Evolutionary conservation across 2,113 vertebrate genomes (phyloP).

Genomic region (Sciurus niger): DNA sequence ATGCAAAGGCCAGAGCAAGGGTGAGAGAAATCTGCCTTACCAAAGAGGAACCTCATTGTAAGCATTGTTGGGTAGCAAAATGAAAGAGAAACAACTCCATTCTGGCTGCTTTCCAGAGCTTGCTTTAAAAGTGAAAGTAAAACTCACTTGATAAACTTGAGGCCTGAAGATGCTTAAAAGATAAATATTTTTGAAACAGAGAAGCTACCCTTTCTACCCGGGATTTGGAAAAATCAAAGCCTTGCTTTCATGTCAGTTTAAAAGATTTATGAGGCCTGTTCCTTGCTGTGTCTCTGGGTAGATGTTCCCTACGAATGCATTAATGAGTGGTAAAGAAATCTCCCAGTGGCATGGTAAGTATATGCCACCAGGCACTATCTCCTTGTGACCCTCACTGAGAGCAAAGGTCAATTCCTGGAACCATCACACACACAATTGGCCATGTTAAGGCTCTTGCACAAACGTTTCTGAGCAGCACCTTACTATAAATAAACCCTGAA

Average conservation of each 20-base stretch:
- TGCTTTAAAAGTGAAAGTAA: constrained; percentile 69
- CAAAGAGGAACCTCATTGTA: neutral
- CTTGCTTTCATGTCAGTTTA: constrained; percentile 78
- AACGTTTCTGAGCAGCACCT: neutral
- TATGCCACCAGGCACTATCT: neutral
- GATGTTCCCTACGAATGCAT: constrained; percentile 34
- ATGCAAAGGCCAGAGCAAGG: neutral
- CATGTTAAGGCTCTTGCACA: neutral
- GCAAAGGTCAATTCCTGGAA: neutral
- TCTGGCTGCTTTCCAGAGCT: constrained; percentile 49
- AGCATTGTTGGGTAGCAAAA: neutral
- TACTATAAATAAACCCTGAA: neutral
- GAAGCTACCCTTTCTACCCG: constrained; percentile 65
- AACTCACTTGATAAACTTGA: constrained; percentile 72
- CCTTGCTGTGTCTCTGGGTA: constrained; percentile 73
- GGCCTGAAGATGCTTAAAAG: constrained; percentile 79
- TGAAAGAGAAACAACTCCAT: constrained; percentile 45
- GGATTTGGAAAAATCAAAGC: constrained; percentile 81
- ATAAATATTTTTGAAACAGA: constrained; percentile 80
- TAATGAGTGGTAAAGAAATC: constrained; percentile 44
- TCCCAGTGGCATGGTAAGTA: neutral
- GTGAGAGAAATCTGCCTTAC: neutral
- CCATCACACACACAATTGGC: neutral
- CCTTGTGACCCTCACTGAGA: neutral
- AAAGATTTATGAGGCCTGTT: constrained; percentile 76